Evolutionary conservation across 2,888 invertebrate species (phyloP), one percentile per base, ranked within the genome.

Genomic region (Brenthis daphne): DNA sequence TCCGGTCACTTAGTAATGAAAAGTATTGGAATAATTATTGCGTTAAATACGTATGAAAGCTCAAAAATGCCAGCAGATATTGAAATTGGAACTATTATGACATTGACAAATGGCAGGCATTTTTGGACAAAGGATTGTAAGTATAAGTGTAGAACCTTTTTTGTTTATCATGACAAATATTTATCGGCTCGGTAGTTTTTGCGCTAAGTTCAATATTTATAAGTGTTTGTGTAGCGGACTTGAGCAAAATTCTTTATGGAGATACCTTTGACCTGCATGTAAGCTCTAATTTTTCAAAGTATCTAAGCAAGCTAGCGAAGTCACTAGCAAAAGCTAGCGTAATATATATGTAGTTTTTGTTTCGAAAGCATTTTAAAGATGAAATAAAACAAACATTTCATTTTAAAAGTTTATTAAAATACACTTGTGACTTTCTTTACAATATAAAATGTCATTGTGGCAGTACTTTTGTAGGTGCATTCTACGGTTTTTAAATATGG

Each of bases 31-130:
- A 73, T 69, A 29, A 29, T 29, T 29, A 3, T 29, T 29, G 24
- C 55, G 37, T 65, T 73, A 71, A 85, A 77, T 79, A 54, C 20
- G 55, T 68, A 66, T 68, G 70, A 66, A 57, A 78, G 72, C 79
- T 87, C 83, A 79, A 88, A 89, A 89, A 86, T 77, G 72, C 73
- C 74, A 75, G 73, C 83, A 53, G 82, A 71, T 75, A 86, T 88
- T 79, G 78, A 85, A 88, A 86, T 85, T 80, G 72, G 87, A 88
- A 88, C 72, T 64, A 61, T 66, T 64, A 66, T 81, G 80, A 78
- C 77, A 74, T 53, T 82, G 82, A 80, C 80, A 70, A 43, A 55
- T 53, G 6, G 51, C 16, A 16, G 14, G n/a, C 6, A 16, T n/a
- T 53, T 53, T 53, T 8, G 16, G 51, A 16, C 11, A 53, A n/a